Evolutionary conservation across 1,140 invertebrate species (phyloP), one percentile per base, ranked within the genome.

Genomic region (Stegodyphus dumicola): DNA sequence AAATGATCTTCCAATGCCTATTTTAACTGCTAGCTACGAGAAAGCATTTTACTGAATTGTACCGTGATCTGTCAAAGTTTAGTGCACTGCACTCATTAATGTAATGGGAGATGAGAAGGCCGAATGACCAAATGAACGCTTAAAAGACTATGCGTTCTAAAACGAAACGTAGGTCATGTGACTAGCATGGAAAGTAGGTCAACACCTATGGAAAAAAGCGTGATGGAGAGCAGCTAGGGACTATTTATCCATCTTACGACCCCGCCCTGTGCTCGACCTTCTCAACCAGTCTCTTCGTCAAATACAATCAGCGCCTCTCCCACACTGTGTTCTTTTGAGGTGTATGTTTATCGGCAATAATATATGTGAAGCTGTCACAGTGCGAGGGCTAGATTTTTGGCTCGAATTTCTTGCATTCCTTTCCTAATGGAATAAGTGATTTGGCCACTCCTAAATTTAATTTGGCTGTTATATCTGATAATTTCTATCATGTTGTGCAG

Each of bases 181-280:
- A 65, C 79, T 54, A 74, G 66, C 77, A 70, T 69, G 77, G 53
- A 70, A 81, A 81, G 69, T 81, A 81, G 79, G 79, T 81, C 79
- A 81, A 13, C 48, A 51, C 56, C 56, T 70, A 70, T 79, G 77
- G 56, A 79, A 79, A 79, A 60, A 79, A 79, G 33, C 15, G 49
- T 79, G 79, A 81, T 74, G 54, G 79, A 81, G 51, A 81, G 69
- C n/a, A 52, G 52, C 79, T 33, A 64, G 79, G 69, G 79, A 81
- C 79, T 71, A 71, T 81, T 81, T 81, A 81, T 81, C 70, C 79
- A 69, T 81, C 79, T 81, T 65, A 49, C 69, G 69, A 81, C 79
- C 79, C 79, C 79, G 79, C 79, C 79, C 79, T 49, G 65, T 52
- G 18, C 17, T 17, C 79, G 79, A 81, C 79, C 79, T 81, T 81